Evolutionary conservation across 2,113 vertebrate species (phyloP), one percentile per base, ranked within the genome.

Genomic region (Neodontobutis hainanensis): DNA sequence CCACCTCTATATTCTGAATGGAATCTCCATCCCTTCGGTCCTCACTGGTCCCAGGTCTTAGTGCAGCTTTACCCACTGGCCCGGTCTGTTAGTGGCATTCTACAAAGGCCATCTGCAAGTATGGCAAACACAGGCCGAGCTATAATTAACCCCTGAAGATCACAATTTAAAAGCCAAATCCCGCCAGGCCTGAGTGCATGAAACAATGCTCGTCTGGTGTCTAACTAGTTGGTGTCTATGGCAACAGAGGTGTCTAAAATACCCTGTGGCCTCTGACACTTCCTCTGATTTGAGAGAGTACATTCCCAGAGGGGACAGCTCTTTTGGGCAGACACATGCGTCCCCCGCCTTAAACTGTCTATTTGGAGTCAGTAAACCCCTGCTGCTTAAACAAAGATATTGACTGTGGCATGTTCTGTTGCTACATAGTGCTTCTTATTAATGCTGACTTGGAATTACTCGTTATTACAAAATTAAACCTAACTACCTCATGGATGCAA

Each of bases 251-350:
- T 64, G 80, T 88, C 72, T 70, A 73, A 88, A 88, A 85, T 84
- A 80, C 80, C 86, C 83, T 60, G 36, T 8, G 70, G 81, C 75
- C 73, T 63, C 65, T 82, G 70, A 82, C 86, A 83, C 87, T 84
- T 84, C 61, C 80, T 85, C 44, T 72, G 81, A 84, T 67, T 82
- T 67, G 48, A 3, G 65, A 81, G 78, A 80, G 67, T 65, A 75
- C 50, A 12, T 65, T 27, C 73, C 86, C 68, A 27, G 4, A 53
- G 72, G 87, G 82, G 83, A 85, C 85, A 60, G 78, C 65, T 82
- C 76, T 82, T 76, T 77, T 35, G 65, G 81, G 76, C 78, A 73
- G 73, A 81, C 87, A 87, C 85, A 86, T 84, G 82, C 3, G 85
- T 73, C 81, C 82, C 51, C 63, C 55, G 81, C 80, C 19, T 65